Percentiles rank a stretch among this genome's conserved stretches.
Conservation (phyloP, 2,113 vertebrate genomes). For the Myotis yumanensis region DNA sequence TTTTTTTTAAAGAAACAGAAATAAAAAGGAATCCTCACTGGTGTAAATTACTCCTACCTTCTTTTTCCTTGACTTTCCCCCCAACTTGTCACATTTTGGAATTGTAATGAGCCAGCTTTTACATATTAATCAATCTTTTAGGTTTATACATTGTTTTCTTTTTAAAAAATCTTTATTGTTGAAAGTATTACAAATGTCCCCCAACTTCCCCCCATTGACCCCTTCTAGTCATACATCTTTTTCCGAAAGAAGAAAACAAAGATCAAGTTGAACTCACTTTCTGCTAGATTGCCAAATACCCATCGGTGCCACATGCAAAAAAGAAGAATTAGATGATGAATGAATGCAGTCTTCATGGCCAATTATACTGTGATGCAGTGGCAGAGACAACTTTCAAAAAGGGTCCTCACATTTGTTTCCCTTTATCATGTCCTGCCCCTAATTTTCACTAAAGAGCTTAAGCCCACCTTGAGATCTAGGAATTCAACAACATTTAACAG, state of each 20-base stretch:
- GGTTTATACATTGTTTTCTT: not conserved
- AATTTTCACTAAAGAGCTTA: conserved; percentile 18
- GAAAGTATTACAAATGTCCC: too few species aligned
- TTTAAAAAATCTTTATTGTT: too few species aligned
- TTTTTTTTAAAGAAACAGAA: not conserved
- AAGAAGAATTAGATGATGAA: not conserved
- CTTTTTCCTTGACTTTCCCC: not conserved
- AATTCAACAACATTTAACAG: not conserved
- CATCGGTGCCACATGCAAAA: not conserved
- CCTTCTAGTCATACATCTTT: not conserved
- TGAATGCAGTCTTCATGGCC: not conserved
- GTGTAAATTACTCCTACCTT: conserved; percentile 3
- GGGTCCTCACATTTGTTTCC: not conserved
- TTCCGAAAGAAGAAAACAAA: conserved; percentile 33
- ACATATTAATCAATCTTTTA: not conserved
- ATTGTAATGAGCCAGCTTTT: not conserved
- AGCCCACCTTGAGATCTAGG: not conserved
- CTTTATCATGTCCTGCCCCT: not conserved
- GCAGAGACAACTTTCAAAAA: not conserved
- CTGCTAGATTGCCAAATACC: too few species aligned
- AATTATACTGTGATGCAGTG: too few species aligned
- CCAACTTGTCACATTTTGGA: conserved; percentile 16
- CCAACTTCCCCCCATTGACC: too few species aligned
- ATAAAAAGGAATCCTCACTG: conserved; percentile 10
- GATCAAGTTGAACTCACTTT: not conserved